These are phyloP conservation scores for Lapara coniferarum DNA, from an alignment of 2,888 invertebrate genomes.

Conservation along the genomic window DNA sequence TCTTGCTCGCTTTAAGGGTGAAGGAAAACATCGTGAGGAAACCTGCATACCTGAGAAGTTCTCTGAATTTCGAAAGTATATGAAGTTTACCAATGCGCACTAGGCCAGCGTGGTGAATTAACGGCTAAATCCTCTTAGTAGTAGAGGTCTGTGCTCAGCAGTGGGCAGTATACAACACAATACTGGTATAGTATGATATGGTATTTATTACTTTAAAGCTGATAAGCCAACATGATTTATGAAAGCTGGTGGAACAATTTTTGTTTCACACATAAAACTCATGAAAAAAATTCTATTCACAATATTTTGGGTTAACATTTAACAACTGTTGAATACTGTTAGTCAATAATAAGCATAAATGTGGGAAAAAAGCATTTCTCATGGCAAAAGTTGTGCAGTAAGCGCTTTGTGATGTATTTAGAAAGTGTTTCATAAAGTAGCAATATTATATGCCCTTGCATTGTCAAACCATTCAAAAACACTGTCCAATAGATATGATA, in stretches of 20 bases:
- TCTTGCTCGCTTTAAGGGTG: too few species aligned
- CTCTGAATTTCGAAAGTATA: too few species aligned
- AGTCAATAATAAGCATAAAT: not conserved
- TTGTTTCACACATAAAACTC: not conserved
- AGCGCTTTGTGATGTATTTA: not conserved
- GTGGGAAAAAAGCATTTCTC: conserved; percentile 9
- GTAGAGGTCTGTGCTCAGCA: too few species aligned
- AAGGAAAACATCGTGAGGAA: too few species aligned
- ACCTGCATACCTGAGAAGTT: too few species aligned
- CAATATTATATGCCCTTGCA: not conserved
- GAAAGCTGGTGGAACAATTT: not conserved
- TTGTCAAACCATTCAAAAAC: not conserved
- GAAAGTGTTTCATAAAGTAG: conserved; percentile 5
- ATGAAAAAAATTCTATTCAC: not conserved
- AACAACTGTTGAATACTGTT: not conserved
- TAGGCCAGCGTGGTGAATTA: too few species aligned
- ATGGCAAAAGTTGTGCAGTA: conserved; percentile 7
- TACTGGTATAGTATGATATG: too few species aligned
- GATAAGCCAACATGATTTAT: too few species aligned
- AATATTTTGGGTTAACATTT: not conserved
- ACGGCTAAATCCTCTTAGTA: too few species aligned
- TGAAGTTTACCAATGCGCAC: too few species aligned
- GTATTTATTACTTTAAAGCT: too few species aligned
- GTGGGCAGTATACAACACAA: too few species aligned
- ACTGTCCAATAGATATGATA: not conserved